phyloP scores from a whole-genome alignment of 92 coral and sea anemone genomes.

The Parazoanthus atlanticus region DNA sequence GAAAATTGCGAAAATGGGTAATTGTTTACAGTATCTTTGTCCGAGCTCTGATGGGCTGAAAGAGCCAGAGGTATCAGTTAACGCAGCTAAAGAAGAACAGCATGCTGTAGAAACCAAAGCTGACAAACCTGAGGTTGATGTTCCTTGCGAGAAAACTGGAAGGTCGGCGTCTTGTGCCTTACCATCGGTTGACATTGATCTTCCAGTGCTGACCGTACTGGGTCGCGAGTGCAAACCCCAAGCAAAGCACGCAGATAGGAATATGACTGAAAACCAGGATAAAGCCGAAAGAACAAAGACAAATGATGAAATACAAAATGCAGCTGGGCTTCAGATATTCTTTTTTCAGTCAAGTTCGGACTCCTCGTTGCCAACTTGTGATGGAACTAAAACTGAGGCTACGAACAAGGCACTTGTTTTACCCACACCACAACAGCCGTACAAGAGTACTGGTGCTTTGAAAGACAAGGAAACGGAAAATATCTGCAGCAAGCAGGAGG shows the following conservation, averaged over 20 bases:
- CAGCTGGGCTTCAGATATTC: neutral
- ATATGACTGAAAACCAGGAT: neutral
- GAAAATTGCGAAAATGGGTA: neutral
- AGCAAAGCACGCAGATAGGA: too few relatives aligned
- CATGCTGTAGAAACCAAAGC: neutral
- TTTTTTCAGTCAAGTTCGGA: neutral
- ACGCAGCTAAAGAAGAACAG: neutral
- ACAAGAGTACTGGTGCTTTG: too few relatives aligned
- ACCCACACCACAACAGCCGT: too few relatives aligned
- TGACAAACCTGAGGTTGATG: neutral
- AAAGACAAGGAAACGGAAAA: neutral
- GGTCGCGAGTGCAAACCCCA: neutral
- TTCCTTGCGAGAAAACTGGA: neutral
- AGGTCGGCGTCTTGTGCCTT: neutral
- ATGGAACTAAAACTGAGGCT: neutral
- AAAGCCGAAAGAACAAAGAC: neutral
- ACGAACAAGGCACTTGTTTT: too few relatives aligned
- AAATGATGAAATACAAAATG: too few relatives aligned
- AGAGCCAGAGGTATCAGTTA: neutral
- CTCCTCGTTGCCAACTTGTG: neutral
- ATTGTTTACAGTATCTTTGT: neutral
- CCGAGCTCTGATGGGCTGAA: neutral
- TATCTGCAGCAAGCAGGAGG: too few relatives aligned
- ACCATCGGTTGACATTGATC: neutral
- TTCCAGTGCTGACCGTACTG: neutral